Percentiles rank a stretch among this genome's conserved stretches.
Evolutionary conservation across 2,888 invertebrate species (phyloP).

Genomic region (Teinopalpus imperialis): DNA sequence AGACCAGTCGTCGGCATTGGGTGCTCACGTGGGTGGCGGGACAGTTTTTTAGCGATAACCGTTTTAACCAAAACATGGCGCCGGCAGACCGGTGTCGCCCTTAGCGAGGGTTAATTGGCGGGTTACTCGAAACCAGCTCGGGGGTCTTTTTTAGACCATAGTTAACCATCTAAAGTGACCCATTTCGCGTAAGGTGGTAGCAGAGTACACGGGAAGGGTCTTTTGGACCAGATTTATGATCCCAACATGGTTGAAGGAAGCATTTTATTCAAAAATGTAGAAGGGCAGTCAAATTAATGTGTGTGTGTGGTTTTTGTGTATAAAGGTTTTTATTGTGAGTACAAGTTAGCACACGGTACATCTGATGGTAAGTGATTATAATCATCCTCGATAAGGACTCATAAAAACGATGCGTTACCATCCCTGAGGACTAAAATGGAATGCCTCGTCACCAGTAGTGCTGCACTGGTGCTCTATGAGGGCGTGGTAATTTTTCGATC

Average conservation of each 20-base stretch:
- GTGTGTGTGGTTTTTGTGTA: background rate
- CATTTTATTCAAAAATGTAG: background rate
- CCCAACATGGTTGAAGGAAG: background rate
- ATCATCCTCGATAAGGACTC: too few relatives aligned
- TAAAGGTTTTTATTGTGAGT: background rate
- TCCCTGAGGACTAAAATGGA: too few relatives aligned
- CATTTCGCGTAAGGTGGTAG: constrained; percentile 58
- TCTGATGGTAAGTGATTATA: too few relatives aligned
- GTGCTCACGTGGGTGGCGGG: constrained; percentile 39
- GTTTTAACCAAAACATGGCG: constrained; percentile 31
- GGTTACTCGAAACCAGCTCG: constrained; percentile 48
- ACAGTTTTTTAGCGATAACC: constrained; percentile 37
- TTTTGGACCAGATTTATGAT: constrained; percentile 17
- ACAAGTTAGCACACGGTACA: too few relatives aligned
- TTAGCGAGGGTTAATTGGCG: constrained; percentile 53
- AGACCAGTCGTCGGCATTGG: constrained; percentile 1
- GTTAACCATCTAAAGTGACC: constrained; percentile 13
- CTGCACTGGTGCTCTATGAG: too few relatives aligned
- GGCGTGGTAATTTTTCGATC: too few relatives aligned
- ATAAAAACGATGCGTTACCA: too few relatives aligned
- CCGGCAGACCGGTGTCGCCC: constrained; percentile 17
- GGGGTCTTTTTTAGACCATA: constrained; percentile 29
- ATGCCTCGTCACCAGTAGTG: too few relatives aligned
- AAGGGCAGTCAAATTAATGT: background rate
- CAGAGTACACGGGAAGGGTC: constrained; percentile 20